Evolutionary conservation across 2,113 vertebrate genomes (phyloP), one percentile per base, ranked within the genome.

Genomic region (Plecturocebus donacophilus): DNA sequence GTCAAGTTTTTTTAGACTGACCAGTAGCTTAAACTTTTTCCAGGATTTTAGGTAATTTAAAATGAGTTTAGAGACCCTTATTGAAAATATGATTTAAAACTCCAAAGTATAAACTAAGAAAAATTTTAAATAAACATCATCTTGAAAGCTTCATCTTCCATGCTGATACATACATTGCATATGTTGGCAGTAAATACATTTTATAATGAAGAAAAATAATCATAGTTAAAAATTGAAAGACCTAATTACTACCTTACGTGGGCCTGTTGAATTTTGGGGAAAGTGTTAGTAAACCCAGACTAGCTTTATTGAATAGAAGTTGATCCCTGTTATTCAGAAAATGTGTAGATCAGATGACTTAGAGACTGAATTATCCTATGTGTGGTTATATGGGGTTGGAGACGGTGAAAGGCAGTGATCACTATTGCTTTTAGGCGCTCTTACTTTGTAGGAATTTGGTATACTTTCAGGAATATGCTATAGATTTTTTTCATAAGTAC

Each of bases 21-120:
- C 45, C 47, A 66, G 32, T 96, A 96, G 80, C 95, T 95, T 82
- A 97, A 90, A 91, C 76, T 70, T 92, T 66, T 91, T 73, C 87
- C 80, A 81, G 80, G 6, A 94, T 86, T 95, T 96, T 94, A 96
- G 95, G 45, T 93, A 25, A 95, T 90, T 91, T 97, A 80, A 96
- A 77, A 90, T 96, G 35, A 71, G 58, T 94, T 91, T 90, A 97
- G 80, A 97, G 47, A 95, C 66, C 70, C 96, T 97, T 97, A 96
- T 86, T 92, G 79, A 93, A 97, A 70, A 97, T 93, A 95, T 96
- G 80, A 96, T 88, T 96, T 96, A 97, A 95, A 94, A 93, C 87
- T 87, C 91, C 94, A 91, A 96, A 97, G 95, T 45, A 93, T 95
- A 85, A 92, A 73, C 66, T 94, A 75, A 95, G 87, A 80, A 95